Base-by-base conservation (phyloP, 2,797 vertebrate genomes). In the Anguilla marmorata region DNA sequence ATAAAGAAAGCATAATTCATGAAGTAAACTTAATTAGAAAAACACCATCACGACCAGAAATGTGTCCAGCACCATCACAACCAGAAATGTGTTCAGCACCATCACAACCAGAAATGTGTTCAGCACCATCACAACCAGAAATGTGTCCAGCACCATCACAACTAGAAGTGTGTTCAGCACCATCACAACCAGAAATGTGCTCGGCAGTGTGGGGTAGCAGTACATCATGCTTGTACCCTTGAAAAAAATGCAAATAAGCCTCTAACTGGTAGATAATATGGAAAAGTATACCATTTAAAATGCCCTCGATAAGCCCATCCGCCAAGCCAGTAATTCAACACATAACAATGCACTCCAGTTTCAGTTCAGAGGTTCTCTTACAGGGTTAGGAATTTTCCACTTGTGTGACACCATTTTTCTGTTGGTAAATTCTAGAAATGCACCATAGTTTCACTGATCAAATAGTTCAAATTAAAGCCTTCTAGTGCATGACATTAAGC, bases 401-500 rank as follows among this genome's bases (percentile, higher is more conserved):
- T 86, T 33, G 50, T 86, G 74, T 69, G 37, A 80, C 76, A 87
- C 83, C 41, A 76, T 80, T 89, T 89, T 87, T 90, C 89, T 87
- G 83, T 41, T 45, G 76, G 76, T 48, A 80, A 33, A 84, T 84
- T 54, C 52, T 85, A 41, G 8, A 24, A 89, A 76, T 37, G 56
- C 66, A 24, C 86, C 85, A 90, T 88, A 90, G 54, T 91, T 80
- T 92, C 84, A 84, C 76, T 87, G 80, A 84, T 54, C 69, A 91
- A 91, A 90, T 30, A 56, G 72, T 85, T 88, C 80, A 88, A 92
- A 91, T 92, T 16, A 89, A 91, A 89, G 89, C 84, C 91, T 91
- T 90, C 50, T 85, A 86, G 90, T 87, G 92, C 93, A 94, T 94
- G 90, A 94, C 95, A 95, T 95, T 85, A 92, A 92, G 86, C 91